These are phyloP conservation scores for Medauroidea extradentata DNA, from an alignment of 1,140 invertebrate genomes.

Conservation along the genomic window DNA sequence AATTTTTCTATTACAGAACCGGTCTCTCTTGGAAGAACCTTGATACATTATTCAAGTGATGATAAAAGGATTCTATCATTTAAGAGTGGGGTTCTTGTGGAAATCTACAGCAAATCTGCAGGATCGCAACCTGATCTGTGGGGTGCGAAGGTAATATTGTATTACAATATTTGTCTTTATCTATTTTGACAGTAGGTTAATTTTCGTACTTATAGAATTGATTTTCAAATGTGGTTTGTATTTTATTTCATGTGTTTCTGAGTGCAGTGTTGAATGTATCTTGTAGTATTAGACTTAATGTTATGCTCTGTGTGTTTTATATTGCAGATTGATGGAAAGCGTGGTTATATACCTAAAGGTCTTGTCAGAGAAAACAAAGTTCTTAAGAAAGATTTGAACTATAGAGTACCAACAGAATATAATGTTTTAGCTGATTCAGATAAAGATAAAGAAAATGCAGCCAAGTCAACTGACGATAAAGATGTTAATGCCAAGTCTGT, in stretches of 20 bases:
- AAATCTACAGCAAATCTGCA: slow-evolving; percentile 66
- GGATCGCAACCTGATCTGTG: slow-evolving; percentile 60
- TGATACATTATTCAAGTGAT: slow-evolving; percentile 51
- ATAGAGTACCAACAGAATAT: slow-evolving; percentile 46
- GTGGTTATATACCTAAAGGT: slow-evolving; percentile 61
- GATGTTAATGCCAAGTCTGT: background rate
- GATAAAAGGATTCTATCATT: slow-evolving; percentile 60
- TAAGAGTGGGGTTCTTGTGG: slow-evolving; percentile 53
- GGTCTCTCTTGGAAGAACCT: slow-evolving; percentile 58
- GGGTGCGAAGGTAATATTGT: slow-evolving; percentile 58
- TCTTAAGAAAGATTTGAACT: slow-evolving; percentile 37
- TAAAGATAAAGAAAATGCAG: slow-evolving; percentile 7
- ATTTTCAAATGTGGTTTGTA: no score
- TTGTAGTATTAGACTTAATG: no score
- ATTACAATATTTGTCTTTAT: no score
- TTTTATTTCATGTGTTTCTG: no score
- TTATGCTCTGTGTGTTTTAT: no score
- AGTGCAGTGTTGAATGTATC: no score
- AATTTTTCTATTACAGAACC: slow-evolving; percentile 52
- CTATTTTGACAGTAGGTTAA: no score
- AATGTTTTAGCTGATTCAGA: slow-evolving; percentile 11
- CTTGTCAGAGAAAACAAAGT: slow-evolving; percentile 53
- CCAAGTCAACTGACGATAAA: background rate
- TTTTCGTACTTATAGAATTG: no score
- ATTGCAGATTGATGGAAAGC: slow-evolving; percentile 55